Conservation (phyloP, 2,113 vertebrate species). For the Campylorhamphus procurvoides region DNA sequence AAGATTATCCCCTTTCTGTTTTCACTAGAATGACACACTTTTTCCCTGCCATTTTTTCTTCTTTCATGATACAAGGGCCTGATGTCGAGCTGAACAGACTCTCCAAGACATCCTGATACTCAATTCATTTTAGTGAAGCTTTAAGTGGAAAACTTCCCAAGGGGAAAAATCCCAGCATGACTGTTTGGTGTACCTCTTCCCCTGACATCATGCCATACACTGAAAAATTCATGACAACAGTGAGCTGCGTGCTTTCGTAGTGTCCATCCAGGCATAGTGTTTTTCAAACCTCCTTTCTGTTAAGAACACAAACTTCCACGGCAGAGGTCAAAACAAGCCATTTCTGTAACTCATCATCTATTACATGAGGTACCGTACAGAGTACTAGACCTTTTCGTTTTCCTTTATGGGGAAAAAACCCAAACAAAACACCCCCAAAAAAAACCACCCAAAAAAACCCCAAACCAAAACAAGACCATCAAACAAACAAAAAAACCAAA, state of each 20-base stretch:
- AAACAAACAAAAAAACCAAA: too few relatives aligned
- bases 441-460: background rate
- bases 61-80: background rate
- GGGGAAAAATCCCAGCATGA: background rate
- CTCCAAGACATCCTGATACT: background rate
- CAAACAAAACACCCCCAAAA: too few relatives aligned
- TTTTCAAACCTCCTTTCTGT: background rate
- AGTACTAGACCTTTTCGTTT: background rate
- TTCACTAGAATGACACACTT: background rate
- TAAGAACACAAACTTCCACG: background rate
- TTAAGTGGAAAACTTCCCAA: background rate
- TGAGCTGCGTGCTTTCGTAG: background rate
- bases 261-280: background rate
- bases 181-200: background rate
- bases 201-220: background rate
- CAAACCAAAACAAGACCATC: background rate
- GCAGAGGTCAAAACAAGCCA: background rate
- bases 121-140: background rate
- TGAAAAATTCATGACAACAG: background rate
- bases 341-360: background rate
- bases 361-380: background rate
- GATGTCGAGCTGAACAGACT: background rate
- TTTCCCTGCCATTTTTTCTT: accelerated
- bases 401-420: background rate
- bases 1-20: background rate